Evolutionary conservation across 2,797 vertebrate genomes (phyloP), one percentile per base, ranked within the genome.

Genomic region (Propithecus deckenii): DNA sequence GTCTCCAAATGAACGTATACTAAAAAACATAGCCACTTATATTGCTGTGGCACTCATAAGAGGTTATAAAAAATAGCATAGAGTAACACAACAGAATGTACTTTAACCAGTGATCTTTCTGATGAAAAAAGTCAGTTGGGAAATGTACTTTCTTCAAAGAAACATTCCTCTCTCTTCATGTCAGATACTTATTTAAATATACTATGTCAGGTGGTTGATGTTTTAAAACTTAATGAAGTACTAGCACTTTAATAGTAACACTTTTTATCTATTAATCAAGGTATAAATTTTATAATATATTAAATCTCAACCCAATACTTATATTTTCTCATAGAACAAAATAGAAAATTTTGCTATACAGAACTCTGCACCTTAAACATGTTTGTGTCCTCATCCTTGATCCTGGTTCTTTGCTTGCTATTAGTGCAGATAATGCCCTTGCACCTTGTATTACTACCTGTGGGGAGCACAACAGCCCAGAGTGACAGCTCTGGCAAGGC

Each of bases 211-310:
- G 18, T 74, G 18, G 9, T 25, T 63, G 3, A 32, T 80, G 30
- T 76, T 96, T 92, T 94, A 92, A 89, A 61, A 38, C 13, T 78
- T 67, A 75, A 57, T 89, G 25, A 91, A 59, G 14, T 75, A 65
- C 25, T 87, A 63, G 28, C 25, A 50, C 50, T n/a, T 59, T 59
- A 52, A 67, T 67, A 50, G 57, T 20, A 41, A 81, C 2, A 71
- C 1, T 52, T 94, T 63, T 38, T 55, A 86, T 72, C 48, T 55
- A 46, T 72, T 91, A 78, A 89, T 41, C 32, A 72, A 6, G 10
- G 48, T 59, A 14, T 8, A 85, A 55, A 91, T 28, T 87, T 85
- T 93, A 57, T 32, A 85, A 79, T 67, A 50, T 7, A 81, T 91
- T 74, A 92, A 65, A 63, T 87, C 46, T 69, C 57, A 95, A 78